These are phyloP conservation scores for Trichopria drosophilae DNA, from an alignment of 2,888 invertebrate genomes.

Conservation along the genomic window DNA sequence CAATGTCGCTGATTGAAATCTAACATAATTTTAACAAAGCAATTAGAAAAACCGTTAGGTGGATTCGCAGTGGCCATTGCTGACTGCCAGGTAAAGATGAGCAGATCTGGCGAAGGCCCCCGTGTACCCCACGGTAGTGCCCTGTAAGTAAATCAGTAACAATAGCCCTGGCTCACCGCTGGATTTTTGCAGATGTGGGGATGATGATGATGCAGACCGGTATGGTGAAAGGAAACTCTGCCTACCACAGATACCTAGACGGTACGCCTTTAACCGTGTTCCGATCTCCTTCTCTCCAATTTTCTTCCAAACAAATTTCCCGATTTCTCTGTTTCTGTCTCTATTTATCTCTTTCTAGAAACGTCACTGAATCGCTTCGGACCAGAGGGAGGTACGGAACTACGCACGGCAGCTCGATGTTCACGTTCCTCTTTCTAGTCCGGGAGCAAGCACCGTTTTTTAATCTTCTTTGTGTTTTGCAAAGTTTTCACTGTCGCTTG, in stretches of 20 bases:
- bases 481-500: neutral
- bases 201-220: constrained; percentile 97
- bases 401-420: no score
- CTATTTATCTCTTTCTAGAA: no score
- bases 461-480: neutral
- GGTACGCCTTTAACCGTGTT: constrained; percentile 68
- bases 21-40: neutral
- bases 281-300: constrained; percentile 34
- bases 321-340: no score
- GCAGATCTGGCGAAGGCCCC: neutral
- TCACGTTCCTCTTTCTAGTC: no score
- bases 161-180: constrained; percentile 41
- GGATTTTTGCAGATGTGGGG: constrained; percentile 87
- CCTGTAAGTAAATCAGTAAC: constrained; percentile 23
- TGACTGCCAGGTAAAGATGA: neutral
- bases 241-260: constrained; percentile 74
- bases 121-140: no score
- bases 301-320: constrained; percentile 11
- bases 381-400: no score
- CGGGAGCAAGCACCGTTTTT: no score
- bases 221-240: constrained; percentile 89
- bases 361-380: no score
- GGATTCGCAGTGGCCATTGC: neutral
- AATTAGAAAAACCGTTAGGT: neutral
- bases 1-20: neutral